Conservation (phyloP, 2,113 vertebrate species). For the Rutilus rutilus region DNA sequence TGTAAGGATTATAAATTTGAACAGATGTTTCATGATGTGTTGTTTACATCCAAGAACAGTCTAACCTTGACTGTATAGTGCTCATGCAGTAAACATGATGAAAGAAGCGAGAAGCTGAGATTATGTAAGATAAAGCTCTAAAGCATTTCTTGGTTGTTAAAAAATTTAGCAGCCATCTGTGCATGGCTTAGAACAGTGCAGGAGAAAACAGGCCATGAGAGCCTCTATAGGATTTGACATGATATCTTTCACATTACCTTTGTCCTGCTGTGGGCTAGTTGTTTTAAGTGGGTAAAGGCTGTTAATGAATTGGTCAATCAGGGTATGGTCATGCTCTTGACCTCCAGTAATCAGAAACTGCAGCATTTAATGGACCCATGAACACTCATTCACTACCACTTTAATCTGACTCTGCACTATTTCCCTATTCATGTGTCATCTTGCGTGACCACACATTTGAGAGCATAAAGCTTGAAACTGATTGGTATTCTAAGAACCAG, state of each 20-base stretch:
- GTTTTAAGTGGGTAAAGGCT: not conserved
- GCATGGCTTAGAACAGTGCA: not conserved
- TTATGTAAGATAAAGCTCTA: not conserved
- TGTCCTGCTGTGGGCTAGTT: not conserved
- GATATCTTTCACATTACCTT: not conserved
- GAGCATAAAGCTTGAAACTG: not conserved
- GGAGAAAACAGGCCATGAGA: not conserved
- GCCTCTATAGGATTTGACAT: not conserved
- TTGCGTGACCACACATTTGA: not conserved
- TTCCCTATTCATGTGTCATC: not conserved
- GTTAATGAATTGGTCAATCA: slow-evolving; percentile 8
- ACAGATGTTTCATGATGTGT: slow-evolving; percentile 7
- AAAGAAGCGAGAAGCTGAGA: not conserved
- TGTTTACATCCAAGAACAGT: slow-evolving; percentile 13
- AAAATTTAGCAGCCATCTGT: slow-evolving; percentile 19
- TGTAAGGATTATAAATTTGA: not conserved
- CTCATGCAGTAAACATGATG: slow-evolving; percentile 7
- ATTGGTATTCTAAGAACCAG: not conserved
- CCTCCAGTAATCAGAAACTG: slow-evolving; percentile 12
- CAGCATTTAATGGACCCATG: not conserved
- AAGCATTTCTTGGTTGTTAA: slow-evolving; percentile 11
- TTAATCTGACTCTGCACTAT: not conserved
- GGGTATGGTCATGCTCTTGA: slow-evolving; percentile 19
- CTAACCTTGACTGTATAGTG: not conserved
- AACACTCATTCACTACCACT: not conserved